A percentile compares a stretch with the other conserved stretches of the same genome.
Evolutionary conservation across 2,113 vertebrate species (phyloP).

Genomic region (Microtus richardsoni): DNA sequence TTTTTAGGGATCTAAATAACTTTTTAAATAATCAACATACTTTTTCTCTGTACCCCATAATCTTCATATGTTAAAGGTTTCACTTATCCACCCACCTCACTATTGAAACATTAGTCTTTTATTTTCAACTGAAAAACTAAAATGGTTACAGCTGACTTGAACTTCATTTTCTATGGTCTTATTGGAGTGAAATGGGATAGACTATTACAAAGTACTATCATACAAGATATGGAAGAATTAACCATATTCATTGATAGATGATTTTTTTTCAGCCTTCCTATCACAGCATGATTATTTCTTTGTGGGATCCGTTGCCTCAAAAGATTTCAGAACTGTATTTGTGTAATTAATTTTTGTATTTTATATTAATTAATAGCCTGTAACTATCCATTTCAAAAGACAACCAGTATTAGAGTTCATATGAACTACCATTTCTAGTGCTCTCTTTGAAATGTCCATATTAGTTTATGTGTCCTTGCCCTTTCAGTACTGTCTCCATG

Average conservation of each 20-base stretch:
- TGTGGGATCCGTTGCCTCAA: not conserved
- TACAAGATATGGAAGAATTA: conserved; percentile 13
- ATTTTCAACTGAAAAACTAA: conserved; percentile 27
- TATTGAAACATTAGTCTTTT: conserved; percentile 9
- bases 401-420: not conserved
- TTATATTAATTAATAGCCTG: not conserved
- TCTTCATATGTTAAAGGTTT: conserved; percentile 5
- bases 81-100: not conserved
- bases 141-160: conserved; percentile 21
- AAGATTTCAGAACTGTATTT: not conserved
- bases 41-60: not conserved
- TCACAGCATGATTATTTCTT: not conserved
- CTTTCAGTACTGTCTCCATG: not conserved
- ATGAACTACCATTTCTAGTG: not conserved
- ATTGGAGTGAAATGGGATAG: too few species aligned
- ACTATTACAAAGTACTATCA: conserved; percentile 11
- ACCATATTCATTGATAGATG: not conserved
- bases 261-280: not conserved
- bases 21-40: not conserved
- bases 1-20: not conserved
- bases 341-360: not conserved
- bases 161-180: not conserved
- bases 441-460: not conserved
- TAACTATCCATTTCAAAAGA: not conserved
- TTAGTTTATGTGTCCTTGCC: not conserved